A percentile compares a stretch with the other conserved stretches of the same genome.
These are phyloP conservation scores for Lacerta bilineata DNA, from an alignment of 2,797 vertebrate species.

Conservation along the genomic window DNA sequence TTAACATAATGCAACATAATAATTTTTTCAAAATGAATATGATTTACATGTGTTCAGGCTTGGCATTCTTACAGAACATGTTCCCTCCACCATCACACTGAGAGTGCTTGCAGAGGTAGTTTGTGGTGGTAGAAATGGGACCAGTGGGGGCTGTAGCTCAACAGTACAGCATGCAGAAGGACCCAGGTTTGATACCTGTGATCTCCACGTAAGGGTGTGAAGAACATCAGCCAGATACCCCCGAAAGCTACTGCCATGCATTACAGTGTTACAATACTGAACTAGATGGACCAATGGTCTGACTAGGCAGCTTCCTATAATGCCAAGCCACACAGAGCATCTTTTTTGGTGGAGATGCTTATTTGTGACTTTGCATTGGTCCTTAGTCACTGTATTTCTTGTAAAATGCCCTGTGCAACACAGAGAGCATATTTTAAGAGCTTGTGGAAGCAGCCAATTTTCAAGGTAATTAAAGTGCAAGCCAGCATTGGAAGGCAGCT, in stretches of 20 bases:
- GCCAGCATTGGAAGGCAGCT: constrained; percentile 70
- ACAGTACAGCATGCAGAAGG: neutral
- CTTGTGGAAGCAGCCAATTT: constrained; percentile 73
- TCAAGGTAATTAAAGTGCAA: constrained; percentile 74
- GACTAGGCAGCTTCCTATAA: neutral
- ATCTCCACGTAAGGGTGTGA: neutral
- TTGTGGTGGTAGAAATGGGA: neutral
- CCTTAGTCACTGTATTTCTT: constrained; percentile 18
- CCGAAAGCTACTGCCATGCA: neutral
- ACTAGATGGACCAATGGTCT: neutral
- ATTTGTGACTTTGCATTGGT: neutral
- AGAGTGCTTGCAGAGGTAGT: neutral
- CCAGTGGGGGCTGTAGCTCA: neutral
- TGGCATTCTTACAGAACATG: neutral
- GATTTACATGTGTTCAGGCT: neutral
- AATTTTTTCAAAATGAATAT: neutral
- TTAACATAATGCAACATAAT: neutral
- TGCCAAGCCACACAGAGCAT: neutral
- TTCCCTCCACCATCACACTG: neutral
- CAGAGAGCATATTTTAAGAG: constrained; percentile 65
- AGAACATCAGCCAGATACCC: neutral
- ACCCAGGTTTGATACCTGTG: neutral
- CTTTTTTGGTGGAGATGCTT: neutral
- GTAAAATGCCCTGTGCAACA: constrained; percentile 70
- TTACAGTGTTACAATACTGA: neutral